Evolutionary conservation across 2,113 vertebrate species (phyloP), one percentile per base, ranked within the genome.

Genomic region (Pterocles orientalis): DNA sequence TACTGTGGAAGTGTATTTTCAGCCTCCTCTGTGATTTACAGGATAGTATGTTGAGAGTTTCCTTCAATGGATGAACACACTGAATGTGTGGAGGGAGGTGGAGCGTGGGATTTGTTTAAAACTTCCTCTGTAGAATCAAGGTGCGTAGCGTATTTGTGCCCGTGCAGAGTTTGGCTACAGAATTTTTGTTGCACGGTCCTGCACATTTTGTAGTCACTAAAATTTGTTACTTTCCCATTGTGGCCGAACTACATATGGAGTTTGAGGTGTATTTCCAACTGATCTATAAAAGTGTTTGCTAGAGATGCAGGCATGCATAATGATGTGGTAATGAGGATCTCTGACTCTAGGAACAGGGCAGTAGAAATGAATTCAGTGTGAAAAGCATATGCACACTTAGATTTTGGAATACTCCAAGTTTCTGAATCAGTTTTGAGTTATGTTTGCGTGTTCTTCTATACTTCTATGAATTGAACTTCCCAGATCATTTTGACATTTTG

Each of bases 81-180:
- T 51, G 62, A 53, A 50, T 31, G 26, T 31, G 20, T 82, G 31
- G 24, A 75, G 21, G 7, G n/a, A 41, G 16, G 12, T n/a, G 34
- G 15, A 29, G 25, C 2, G 3, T 29, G 21, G 12, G 25, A 36
- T 82, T 88, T 82, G 5, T 62, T 60, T 72, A 57, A 51, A 80
- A 21, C 8, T 51, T 78, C 34, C 5, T 29, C 12, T 34, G 48
- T 26, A 77, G 45, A 57, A 61, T 33, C 3, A 36, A 7, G 3
- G 4, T 68, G 11, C 1, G 0, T 39, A 3, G 5, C 10, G 10
- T 48, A 39, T 26, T 62, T 43, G 7, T 26, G 29, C 14, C 9
- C 2, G 87, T 90, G n/a, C 23, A 54, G 29, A 54, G 28, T 54
- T 78, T 57, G 51, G 14, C 9, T 92, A 15, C 68, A 21, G 14